phyloP scores from a whole-genome alignment of 1,140 invertebrate species.

The Venustaconcha ellipsiformis region DNA sequence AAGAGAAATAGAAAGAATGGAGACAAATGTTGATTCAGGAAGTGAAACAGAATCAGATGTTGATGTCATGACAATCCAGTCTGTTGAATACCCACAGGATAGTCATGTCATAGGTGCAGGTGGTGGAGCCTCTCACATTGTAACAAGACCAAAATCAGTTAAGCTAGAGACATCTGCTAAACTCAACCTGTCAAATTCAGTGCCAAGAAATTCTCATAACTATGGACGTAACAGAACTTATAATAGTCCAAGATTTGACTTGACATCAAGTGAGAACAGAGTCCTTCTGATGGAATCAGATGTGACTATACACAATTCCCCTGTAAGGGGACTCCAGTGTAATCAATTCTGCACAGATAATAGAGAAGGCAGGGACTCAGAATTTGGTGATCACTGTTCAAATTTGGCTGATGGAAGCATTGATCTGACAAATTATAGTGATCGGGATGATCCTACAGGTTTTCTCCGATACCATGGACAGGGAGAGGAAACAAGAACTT shows the following conservation, averaged over 20 bases:
- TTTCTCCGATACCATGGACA: not conserved
- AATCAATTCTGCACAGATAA: not conserved
- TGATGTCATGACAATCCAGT: constrained; percentile 8
- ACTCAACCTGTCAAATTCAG: constrained; percentile 2
- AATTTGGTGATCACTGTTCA: constrained; percentile 1
- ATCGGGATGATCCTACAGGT: not conserved
- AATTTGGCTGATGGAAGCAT: not conserved
- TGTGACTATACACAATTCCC: not conserved
- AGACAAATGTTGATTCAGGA: too few species aligned
- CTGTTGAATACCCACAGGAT: not conserved
- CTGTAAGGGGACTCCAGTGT: not conserved
- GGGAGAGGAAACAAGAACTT: not conserved
- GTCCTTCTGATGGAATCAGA: not conserved
- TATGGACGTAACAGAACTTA: not conserved
- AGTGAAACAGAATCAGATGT: constrained; percentile 25
- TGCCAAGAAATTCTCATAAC: not conserved
- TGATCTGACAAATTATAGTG: not conserved
- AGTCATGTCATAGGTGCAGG: not conserved
- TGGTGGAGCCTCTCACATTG: not conserved
- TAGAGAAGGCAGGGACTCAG: constrained; percentile 18
- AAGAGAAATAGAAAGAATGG: too few species aligned
- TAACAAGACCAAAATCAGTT: not conserved
- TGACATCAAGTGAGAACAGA: not conserved
- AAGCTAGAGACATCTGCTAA: constrained; percentile 3
- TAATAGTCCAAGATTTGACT: not conserved